Evolutionary conservation across 2,797 vertebrate genomes (phyloP), one percentile per base, ranked within the genome.

Genomic region (Anguilla marmorata): DNA sequence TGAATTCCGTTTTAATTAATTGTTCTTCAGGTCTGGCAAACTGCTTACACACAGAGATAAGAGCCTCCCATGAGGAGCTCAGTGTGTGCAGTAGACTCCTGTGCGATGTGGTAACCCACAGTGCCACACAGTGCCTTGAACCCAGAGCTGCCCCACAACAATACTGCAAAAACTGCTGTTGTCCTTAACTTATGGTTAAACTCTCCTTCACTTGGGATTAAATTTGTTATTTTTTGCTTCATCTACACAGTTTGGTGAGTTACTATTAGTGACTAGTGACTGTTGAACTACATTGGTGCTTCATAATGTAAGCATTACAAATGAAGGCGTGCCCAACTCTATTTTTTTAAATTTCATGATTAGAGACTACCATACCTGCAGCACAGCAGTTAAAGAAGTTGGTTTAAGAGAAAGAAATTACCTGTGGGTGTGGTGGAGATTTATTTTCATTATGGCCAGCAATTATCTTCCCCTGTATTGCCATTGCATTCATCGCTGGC

Each of bases 1-100:
- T 76, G 58, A 87, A 90, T 88, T 89, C 72, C 19, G 30, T 89
- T 90, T 90, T 87, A 89, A 92, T 91, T 90, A 88, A 88, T 87
- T 87, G 88, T 86, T 89, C 85, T 63, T 87, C 79, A 74, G 82
- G 85, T 45, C 87, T 87, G 16, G 88, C 72, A 52, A 86, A 86
- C 86, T 85, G 56, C 76, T 89, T 87, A 88, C 87, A 88, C 84
- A 87, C 88, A 60, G 84, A 30, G 85, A 87, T 33, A 76, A 89
- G 76, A 60, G 5, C 85, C 24, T 84, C 88, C 82, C 72, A 74
- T 5, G 66, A 52, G 85, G 84, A 54, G 60, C 56, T 82, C 8
- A 37, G 27, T 12, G 2, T 3, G 58, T 76, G 30, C 16, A n/a
- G 37, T 83, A 21, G 11, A n/a, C 24, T 11, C 2, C 3, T 14